Percentiles rank a stretch among this genome's conserved stretches.
These are phyloP conservation scores for Lasioglossum oenotherae DNA, from an alignment of 2,888 invertebrate species.

Conservation along the genomic window DNA sequence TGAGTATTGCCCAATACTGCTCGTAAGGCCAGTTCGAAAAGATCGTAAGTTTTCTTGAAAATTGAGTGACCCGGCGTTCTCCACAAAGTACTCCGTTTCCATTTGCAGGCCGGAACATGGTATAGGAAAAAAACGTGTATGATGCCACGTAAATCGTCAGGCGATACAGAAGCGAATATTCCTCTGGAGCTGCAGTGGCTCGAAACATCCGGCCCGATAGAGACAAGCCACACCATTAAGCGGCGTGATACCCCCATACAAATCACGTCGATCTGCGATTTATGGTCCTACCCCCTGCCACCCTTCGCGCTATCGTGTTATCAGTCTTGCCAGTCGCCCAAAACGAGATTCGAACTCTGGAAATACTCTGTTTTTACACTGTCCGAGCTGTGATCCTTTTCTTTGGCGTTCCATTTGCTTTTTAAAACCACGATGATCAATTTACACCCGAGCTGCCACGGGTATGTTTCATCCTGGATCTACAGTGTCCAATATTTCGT, in stretches of 20 bases:
- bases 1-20: neutral
- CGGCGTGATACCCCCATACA: slow-evolving; percentile 77
- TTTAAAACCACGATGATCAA: neutral
- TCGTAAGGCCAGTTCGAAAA: neutral
- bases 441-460: neutral
- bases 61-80: slow-evolving; percentile 24
- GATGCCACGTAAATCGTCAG: slow-evolving; percentile 65
- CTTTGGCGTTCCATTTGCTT: neutral
- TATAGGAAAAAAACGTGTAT: slow-evolving; percentile 47
- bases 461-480: neutral
- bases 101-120: slow-evolving; percentile 18
- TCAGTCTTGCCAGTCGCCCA: slow-evolving; percentile 64
- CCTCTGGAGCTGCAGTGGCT: slow-evolving; percentile 55
- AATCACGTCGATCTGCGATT: slow-evolving; percentile 79
- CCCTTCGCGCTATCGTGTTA: slow-evolving; percentile 74
- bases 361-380: slow-evolving; percentile 54
- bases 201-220: slow-evolving; percentile 72
- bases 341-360: slow-evolving; percentile 65
- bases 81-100: slow-evolving; percentile 19
- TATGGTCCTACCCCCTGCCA: slow-evolving; percentile 69
- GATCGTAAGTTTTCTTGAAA: neutral
- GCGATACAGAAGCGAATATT: slow-evolving; percentile 63
- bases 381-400: slow-evolving; percentile 37
- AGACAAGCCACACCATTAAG: slow-evolving; percentile 77
- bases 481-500: neutral